A percentile compares a stretch with the other conserved stretches of the same genome.
These are phyloP conservation scores for Phalacrocorax carbo DNA, from an alignment of 2,113 vertebrate genomes.

Conservation along the genomic window DNA sequence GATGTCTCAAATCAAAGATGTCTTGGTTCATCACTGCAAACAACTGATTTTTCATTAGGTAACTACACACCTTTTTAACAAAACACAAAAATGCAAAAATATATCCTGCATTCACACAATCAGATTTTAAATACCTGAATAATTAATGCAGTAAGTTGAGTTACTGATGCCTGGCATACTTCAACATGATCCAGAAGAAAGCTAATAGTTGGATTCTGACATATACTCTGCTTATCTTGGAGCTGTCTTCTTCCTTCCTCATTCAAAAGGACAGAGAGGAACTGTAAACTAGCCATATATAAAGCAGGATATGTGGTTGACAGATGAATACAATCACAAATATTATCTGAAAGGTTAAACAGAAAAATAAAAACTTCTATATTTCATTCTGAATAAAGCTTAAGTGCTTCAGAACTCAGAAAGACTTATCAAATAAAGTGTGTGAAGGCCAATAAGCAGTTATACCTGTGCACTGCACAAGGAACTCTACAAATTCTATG, in stretches of 20 bases:
- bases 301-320: conserved; percentile 65
- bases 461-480: neutral
- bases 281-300: conserved; percentile 79
- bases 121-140: conserved; percentile 81
- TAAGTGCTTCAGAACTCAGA: neutral
- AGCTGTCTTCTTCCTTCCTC: conserved; percentile 80
- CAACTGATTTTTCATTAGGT: neutral
- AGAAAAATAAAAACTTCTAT: neutral
- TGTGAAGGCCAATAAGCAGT: neutral
- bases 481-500: neutral
- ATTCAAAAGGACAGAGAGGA: conserved; percentile 82
- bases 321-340: conserved; percentile 80
- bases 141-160: conserved; percentile 79
- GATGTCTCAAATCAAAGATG: neutral
- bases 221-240: neutral
- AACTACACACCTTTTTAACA: neutral
- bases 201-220: conserved; percentile 43
- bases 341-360: conserved; percentile 72
- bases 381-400: neutral
- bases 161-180: conserved; percentile 67
- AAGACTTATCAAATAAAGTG: neutral
- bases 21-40: neutral
- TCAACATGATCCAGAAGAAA: conserved; percentile 71
- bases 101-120: neutral
- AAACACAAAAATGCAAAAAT: neutral